A percentile compares a stretch with the other conserved stretches of the same genome.
phyloP scores from a whole-genome alignment of 2,113 vertebrate species.

The Petromus typicus region DNA sequence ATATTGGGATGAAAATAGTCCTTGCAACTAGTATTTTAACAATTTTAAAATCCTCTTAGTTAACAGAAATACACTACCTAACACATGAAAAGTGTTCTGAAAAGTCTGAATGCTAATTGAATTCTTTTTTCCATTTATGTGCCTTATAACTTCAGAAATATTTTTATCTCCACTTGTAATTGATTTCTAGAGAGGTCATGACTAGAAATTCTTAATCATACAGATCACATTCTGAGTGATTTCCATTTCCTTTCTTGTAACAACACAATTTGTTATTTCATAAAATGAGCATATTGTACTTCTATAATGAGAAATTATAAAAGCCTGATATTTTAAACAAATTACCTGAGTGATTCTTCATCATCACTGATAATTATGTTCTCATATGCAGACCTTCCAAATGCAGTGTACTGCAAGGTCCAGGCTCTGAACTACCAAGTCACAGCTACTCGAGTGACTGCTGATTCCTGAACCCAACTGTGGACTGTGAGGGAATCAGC shows the following conservation, averaged over 20 bases:
- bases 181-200: slow-evolving; percentile 3
- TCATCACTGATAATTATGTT: neutral
- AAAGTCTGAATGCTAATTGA: slow-evolving; percentile 53
- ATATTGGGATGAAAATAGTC: neutral
- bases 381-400: slow-evolving; percentile 37
- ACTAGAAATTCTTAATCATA: slow-evolving; percentile 35
- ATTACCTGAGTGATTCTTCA: neutral
- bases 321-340: slow-evolving; percentile 60
- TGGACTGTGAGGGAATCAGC: neutral
- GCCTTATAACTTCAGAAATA: slow-evolving; percentile 41
- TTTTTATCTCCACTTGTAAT: slow-evolving; percentile 54
- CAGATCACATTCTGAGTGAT: slow-evolving; percentile 37
- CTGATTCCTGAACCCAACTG: neutral
- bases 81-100: slow-evolving; percentile 39
- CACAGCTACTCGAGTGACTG: neutral
- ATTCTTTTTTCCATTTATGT: slow-evolving; percentile 32
- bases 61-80: slow-evolving; percentile 44
- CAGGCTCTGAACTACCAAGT: neutral
- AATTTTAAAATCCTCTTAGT: slow-evolving; percentile 30
- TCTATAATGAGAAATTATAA: slow-evolving; percentile 59
- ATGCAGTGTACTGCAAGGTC: neutral
- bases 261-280: slow-evolving; percentile 15
- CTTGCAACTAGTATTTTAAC: neutral
- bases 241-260: slow-evolving; percentile 29
- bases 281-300: slow-evolving; percentile 17